A percentile compares a stretch with the other conserved stretches of the same genome.
These are phyloP conservation scores for Poeciliopsis gracilis DNA, from an alignment of 2,797 vertebrate species.

Conservation along the genomic window DNA sequence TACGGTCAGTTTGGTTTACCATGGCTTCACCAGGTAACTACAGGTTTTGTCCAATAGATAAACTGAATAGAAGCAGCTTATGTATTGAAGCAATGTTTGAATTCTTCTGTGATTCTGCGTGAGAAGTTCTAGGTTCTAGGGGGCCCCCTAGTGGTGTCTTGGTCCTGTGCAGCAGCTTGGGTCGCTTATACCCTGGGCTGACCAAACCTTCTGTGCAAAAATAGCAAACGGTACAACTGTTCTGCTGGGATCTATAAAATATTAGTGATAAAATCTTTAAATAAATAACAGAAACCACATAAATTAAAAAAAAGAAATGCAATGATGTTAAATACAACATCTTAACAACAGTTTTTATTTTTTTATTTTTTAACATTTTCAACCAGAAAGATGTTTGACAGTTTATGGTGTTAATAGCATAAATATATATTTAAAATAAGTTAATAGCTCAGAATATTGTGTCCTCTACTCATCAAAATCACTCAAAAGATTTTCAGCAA, in stretches of 20 bases:
- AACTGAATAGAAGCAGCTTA: too few species aligned
- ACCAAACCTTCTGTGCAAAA: background rate
- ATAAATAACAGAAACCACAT: background rate
- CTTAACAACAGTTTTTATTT: too few species aligned
- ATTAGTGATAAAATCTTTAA: background rate
- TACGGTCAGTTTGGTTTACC: background rate
- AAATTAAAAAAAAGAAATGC: too few species aligned
- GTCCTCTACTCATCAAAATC: background rate
- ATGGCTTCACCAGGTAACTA: background rate
- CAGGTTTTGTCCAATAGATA: background rate
- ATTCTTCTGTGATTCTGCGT: background rate
- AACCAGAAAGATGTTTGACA: too few species aligned
- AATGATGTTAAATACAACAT: background rate
- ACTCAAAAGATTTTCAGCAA: background rate
- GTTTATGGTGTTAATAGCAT: too few species aligned
- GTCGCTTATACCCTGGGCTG: background rate
- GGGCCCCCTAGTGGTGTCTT: background rate
- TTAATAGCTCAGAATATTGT: background rate
- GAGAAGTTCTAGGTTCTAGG: background rate
- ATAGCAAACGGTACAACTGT: background rate
- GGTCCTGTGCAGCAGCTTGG: background rate
- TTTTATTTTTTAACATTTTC: too few species aligned
- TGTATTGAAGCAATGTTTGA: too few species aligned
- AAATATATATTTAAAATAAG: too few species aligned
- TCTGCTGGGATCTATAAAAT: background rate